phyloP scores from a whole-genome alignment of 2,797 vertebrate genomes.

The Denticeps clupeoides region DNA sequence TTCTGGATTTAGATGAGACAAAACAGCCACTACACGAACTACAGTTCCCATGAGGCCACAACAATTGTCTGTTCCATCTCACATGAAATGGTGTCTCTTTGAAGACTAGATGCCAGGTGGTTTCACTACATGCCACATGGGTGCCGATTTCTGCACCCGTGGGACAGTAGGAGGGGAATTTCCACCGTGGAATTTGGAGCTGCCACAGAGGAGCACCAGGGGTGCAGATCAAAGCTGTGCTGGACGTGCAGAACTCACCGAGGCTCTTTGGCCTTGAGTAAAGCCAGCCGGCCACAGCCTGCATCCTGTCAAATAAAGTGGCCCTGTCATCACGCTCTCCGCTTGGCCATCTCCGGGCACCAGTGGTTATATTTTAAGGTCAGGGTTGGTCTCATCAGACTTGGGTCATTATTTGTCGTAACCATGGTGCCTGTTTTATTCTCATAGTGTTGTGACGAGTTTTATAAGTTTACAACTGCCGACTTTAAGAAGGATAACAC shows the following conservation, averaged over 20 bases:
- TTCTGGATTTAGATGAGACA: constrained; percentile 5
- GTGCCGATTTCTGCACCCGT: not conserved
- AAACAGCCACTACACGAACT: not conserved
- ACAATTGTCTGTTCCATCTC: not conserved
- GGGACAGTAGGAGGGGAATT: not conserved
- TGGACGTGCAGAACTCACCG: not conserved
- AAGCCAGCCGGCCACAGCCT: constrained; percentile 10
- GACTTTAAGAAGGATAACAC: too few species aligned
- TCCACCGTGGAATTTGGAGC: constrained; percentile 3
- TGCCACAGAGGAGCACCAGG: not conserved
- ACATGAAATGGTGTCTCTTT: not conserved
- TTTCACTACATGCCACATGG: not conserved
- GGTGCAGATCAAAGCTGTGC: constrained; percentile 3
- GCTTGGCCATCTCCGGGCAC: constrained; percentile 12
- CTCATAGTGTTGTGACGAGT: not conserved
- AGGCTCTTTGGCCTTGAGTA: constrained; percentile 3
- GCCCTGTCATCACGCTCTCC: constrained; percentile 21
- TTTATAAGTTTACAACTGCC: too few species aligned
- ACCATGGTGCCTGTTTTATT: constrained; percentile 17
- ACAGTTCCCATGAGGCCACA: not conserved
- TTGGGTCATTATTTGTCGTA: constrained; percentile 28
- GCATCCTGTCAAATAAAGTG: constrained; percentile 25
- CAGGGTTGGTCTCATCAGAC: constrained; percentile 14
- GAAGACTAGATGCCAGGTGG: not conserved
- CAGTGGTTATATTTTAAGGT: constrained; percentile 21